These are phyloP conservation scores for Acrocephalus scirpaceus DNA, from an alignment of 2,797 vertebrate species.

Conservation along the genomic window DNA sequence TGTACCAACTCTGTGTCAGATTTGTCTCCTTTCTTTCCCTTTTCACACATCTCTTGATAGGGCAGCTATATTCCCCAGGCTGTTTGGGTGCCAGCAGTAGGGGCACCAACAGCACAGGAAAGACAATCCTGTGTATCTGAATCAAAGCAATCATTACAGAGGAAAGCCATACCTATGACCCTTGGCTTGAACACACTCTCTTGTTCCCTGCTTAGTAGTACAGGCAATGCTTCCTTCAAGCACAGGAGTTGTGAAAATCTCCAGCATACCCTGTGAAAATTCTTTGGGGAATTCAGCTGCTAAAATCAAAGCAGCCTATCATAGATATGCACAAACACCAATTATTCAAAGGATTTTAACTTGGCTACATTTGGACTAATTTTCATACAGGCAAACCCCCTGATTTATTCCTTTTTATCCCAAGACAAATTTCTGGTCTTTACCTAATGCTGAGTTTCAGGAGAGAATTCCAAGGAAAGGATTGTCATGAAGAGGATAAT, in stretches of 20 bases:
- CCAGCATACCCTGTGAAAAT: slow-evolving; percentile 16
- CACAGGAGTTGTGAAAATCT: slow-evolving; percentile 11
- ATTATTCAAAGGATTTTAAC: slow-evolving; percentile 23
- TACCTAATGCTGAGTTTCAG: neutral
- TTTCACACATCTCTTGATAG: neutral
- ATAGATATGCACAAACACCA: neutral
- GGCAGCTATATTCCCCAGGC: neutral
- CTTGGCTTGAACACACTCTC: neutral
- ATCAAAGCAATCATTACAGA: neutral
- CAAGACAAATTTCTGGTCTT: neutral
- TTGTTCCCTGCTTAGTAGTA: neutral
- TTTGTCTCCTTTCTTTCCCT: neutral
- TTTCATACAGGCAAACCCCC: neutral
- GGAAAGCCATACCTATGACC: neutral
- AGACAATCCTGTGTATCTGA: neutral
- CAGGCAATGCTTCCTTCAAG: neutral
- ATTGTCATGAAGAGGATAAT: neutral
- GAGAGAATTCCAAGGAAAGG: slow-evolving; percentile 4
- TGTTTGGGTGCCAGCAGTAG: neutral
- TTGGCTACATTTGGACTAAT: neutral
- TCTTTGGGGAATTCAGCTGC: slow-evolving; percentile 13
- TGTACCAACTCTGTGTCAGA: neutral
- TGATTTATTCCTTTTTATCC: neutral
- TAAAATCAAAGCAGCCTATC: slow-evolving; percentile 17
- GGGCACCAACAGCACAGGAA: neutral